Evolutionary conservation across 2,888 invertebrate species (phyloP).

Genomic region (Drosophila prostipennis): DNA sequence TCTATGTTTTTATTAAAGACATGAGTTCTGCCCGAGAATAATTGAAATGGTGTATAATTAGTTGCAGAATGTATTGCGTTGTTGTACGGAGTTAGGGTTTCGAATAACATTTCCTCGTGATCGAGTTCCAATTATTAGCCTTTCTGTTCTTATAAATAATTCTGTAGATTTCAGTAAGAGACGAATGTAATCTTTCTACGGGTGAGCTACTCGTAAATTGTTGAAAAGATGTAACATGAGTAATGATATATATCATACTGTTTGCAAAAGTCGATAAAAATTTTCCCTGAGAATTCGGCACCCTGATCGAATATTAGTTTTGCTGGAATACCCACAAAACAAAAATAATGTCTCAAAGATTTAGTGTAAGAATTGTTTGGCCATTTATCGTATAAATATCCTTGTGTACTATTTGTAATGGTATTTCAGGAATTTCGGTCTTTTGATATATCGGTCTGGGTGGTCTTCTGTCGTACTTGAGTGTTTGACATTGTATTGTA

Average conservation of each 20-base stretch:
- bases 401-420: conserved; percentile 43
- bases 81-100: not conserved
- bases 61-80: conserved; percentile 3
- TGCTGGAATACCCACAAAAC: no score
- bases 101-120: not conserved
- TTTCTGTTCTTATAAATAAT: not conserved
- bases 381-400: conserved; percentile 42
- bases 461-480: conserved; percentile 43
- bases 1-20: not conserved
- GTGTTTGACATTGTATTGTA: no score
- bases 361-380: conserved; percentile 34
- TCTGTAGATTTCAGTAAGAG: not conserved
- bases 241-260: not conserved
- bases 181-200: not conserved
- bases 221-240: not conserved
- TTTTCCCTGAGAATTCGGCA: conserved; percentile 29
- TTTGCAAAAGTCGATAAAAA: conserved; percentile 39
- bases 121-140: not conserved
- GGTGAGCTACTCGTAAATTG: not conserved
- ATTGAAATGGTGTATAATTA: conserved; percentile 1
- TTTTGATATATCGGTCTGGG: not conserved
- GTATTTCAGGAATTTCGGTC: conserved; percentile 38
- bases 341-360: no score
- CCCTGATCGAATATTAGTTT: no score
- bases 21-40: conserved; percentile 1